Conservation (phyloP, 2,888 invertebrate species). For the Sarcophaga carnaria region DNA sequence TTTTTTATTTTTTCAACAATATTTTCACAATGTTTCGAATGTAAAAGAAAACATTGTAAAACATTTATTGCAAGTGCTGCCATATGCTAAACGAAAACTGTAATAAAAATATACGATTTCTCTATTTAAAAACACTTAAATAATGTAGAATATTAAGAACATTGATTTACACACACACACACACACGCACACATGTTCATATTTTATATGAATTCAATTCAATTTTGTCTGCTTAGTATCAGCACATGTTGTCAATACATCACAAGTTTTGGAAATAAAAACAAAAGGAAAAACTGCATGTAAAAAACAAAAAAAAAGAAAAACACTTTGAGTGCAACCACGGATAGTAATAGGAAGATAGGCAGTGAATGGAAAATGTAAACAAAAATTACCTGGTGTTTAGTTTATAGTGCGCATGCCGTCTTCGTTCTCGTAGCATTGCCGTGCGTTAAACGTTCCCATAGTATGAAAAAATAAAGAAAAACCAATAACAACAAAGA, state of each 20-base stretch:
- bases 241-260: slow-evolving; percentile 49
- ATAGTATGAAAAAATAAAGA: slow-evolving; percentile 78
- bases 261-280: neutral
- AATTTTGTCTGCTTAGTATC: neutral
- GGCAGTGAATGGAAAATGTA: neutral
- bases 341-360: no score
- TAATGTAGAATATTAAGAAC: no score
- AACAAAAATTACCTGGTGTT: slow-evolving; percentile 87
- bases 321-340: neutral
- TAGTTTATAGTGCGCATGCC: slow-evolving; percentile 94
- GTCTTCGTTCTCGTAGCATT: slow-evolving; percentile 93
- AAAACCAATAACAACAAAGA: slow-evolving; percentile 79
- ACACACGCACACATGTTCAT: neutral
- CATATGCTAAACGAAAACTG: no score
- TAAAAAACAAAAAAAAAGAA: neutral
- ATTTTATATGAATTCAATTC: neutral
- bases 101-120: no score
- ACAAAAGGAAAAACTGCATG: no score
- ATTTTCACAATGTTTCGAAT: no score
- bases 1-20: no score
- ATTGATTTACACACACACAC: no score
- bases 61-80: no score
- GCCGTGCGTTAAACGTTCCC: slow-evolving; percentile 83
- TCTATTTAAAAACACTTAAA: no score
- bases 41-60: no score